Evolutionary conservation across 2,113 vertebrate species (phyloP).

Genomic region (Menidia beryllina): DNA sequence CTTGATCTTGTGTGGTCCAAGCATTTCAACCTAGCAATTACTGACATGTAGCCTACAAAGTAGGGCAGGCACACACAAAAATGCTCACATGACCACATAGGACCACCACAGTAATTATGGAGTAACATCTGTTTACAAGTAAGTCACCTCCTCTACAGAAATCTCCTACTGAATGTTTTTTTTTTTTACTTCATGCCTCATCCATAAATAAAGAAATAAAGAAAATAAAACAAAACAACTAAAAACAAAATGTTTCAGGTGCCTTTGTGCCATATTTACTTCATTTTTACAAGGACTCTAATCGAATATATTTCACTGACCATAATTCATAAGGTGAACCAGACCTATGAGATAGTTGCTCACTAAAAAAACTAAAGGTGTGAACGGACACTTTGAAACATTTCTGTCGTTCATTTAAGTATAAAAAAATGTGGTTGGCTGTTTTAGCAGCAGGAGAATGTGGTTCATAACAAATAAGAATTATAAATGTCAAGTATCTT

Average conservation of each 20-base stretch:
- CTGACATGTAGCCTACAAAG: conserved; percentile 21
- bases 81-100: conserved; percentile 23
- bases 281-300: no score
- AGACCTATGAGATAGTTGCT: no score
- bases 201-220: neutral
- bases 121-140: conserved; percentile 61
- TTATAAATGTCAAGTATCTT: no score
- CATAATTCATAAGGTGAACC: no score
- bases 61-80: conserved; percentile 1
- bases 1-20: conserved; percentile 49
- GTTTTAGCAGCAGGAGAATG: no score
- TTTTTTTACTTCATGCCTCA: neutral
- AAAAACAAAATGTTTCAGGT: neutral
- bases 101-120: conserved; percentile 60
- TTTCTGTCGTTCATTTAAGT: no score
- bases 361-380: no score
- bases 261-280: no score
- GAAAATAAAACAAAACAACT: neutral
- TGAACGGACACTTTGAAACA: no score
- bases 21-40: conserved; percentile 44
- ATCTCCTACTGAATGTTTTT: conserved; percentile 22
- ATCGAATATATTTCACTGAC: no score
- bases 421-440: no score
- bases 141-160: conserved; percentile 52
- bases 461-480: no score